Evolutionary conservation across 2,888 invertebrate genomes (phyloP).

Genomic region (Athetis lepigone): DNA sequence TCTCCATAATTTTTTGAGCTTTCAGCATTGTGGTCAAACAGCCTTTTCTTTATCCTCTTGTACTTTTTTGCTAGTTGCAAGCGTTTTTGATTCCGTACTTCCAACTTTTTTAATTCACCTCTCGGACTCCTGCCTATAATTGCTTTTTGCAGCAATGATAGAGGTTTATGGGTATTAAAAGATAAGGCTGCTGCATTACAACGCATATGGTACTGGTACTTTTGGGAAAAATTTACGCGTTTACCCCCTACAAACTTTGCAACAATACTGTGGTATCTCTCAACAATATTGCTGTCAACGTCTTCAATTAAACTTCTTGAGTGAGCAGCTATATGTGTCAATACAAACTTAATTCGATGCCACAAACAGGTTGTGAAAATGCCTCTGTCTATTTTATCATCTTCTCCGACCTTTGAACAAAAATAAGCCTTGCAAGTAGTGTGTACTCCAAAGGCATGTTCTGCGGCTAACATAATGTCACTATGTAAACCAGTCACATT

Average conservation of each 20-base stretch:
- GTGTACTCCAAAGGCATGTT: constrained; percentile 6
- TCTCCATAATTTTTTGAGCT: constrained; percentile 5
- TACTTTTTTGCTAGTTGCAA: constrained; percentile 1
- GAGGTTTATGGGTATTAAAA: constrained; percentile 3
- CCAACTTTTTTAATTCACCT: constrained; percentile 8
- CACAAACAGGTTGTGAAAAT: constrained; percentile 9
- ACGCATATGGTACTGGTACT: constrained; percentile 3
- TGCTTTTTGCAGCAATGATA: constrained; percentile 1
- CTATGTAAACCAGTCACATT: constrained; percentile 2
- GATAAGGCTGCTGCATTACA: constrained; percentile 10
- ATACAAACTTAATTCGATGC: constrained; percentile 8
- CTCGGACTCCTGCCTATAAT: constrained; percentile 1
- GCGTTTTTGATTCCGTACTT: neutral
- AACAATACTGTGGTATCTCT: constrained; percentile 11
- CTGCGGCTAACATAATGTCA: constrained; percentile 11
- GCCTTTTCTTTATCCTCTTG: neutral
- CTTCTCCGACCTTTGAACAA: constrained; percentile 10
- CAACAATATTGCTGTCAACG: constrained; percentile 10
- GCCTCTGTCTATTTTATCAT: neutral
- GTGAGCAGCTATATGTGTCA: constrained; percentile 13
- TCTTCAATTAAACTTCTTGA: constrained; percentile 15
- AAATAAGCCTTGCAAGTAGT: constrained; percentile 8
- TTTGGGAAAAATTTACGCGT: constrained; percentile 8
- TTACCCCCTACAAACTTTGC: constrained; percentile 10
- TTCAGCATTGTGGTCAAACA: neutral